Evolutionary conservation across 2,888 invertebrate genomes (phyloP).

Genomic region (Drosophila emarginata): DNA sequence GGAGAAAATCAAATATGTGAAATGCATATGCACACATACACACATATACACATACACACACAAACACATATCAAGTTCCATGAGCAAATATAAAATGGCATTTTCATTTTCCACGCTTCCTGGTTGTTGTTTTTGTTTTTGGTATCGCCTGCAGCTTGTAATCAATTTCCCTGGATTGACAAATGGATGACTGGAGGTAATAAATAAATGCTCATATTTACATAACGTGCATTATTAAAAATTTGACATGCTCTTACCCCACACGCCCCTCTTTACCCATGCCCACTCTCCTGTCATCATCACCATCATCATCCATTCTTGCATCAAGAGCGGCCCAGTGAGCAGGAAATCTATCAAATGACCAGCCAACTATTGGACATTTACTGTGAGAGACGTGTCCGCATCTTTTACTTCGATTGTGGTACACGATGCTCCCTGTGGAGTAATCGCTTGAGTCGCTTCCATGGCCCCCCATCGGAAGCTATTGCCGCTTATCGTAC

Average conservation of each 20-base stretch:
- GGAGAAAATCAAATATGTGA: slow-evolving; percentile 50
- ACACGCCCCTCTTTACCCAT: neutral
- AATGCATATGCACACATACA: slow-evolving; percentile 30
- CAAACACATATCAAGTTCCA: slow-evolving; percentile 54
- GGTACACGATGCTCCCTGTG: slow-evolving; percentile 77
- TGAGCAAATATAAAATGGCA: slow-evolving; percentile 70
- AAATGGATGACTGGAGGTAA: slow-evolving; percentile 71
- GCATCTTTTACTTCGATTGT: slow-evolving; percentile 76
- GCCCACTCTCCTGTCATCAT: too few species aligned
- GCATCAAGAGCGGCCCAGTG: slow-evolving; percentile 74
- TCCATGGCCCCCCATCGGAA: slow-evolving; percentile 77
- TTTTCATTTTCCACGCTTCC: slow-evolving; percentile 53
- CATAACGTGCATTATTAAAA: slow-evolving; percentile 64
- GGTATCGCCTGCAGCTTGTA: slow-evolving; percentile 65
- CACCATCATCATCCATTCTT: neutral
- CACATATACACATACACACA: neutral
- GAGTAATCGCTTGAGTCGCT: slow-evolving; percentile 72
- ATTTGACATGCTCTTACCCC: slow-evolving; percentile 42
- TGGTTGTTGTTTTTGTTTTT: slow-evolving; percentile 33
- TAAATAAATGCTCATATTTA: slow-evolving; percentile 65
- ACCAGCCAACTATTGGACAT: slow-evolving; percentile 77
- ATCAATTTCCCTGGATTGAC: slow-evolving; percentile 79
- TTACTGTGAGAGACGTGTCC: slow-evolving; percentile 77
- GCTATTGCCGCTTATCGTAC: slow-evolving; percentile 76
- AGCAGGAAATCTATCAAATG: slow-evolving; percentile 75